Percentiles rank a stretch among this genome's conserved stretches.
Evolutionary conservation across 2,797 vertebrate species (phyloP).

Genomic region (Sternarchorhynchus goeldii): DNA sequence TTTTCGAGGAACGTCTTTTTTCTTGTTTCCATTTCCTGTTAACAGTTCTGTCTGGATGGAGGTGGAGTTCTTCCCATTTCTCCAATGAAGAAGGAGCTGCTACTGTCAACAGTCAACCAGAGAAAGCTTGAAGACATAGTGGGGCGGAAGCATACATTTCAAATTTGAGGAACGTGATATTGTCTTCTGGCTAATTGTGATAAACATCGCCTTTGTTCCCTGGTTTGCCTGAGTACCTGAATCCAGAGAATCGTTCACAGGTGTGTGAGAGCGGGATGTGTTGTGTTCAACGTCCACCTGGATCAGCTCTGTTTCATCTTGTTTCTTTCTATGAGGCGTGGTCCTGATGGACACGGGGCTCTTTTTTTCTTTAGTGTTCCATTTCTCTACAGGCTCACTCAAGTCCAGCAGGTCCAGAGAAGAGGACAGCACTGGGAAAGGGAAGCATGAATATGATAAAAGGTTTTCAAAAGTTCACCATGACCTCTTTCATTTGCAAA

Average conservation of each 20-base stretch:
- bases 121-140: slow-evolving; percentile 13
- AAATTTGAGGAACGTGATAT: background rate
- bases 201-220: too few species aligned
- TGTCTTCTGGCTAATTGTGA: background rate
- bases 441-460: slow-evolving; percentile 37
- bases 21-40: slow-evolving; percentile 88
- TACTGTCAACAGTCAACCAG: slow-evolving; percentile 58
- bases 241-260: slow-evolving; percentile 85
- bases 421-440: slow-evolving; percentile 86
- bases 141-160: background rate
- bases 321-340: slow-evolving; percentile 84
- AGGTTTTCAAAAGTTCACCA: slow-evolving; percentile 2
- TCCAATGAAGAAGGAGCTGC: slow-evolving; percentile 86
- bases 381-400: slow-evolving; percentile 89
- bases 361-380: slow-evolving; percentile 86
- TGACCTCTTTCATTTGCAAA: slow-evolving; percentile 16
- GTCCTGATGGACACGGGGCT: slow-evolving; percentile 80
- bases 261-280: slow-evolving; percentile 74
- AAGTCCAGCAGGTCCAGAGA: slow-evolving; percentile 96
- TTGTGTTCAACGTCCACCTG: slow-evolving; percentile 87
- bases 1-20: slow-evolving; percentile 86
- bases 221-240: slow-evolving; percentile 77
- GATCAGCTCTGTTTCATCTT: slow-evolving; percentile 91
- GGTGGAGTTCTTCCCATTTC: slow-evolving; percentile 94
- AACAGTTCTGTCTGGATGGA: slow-evolving; percentile 81